phyloP scores from a whole-genome alignment of 30 jellyfish, hydroid and myxozoan genomes.

The Sanderia malayensis region DNA sequence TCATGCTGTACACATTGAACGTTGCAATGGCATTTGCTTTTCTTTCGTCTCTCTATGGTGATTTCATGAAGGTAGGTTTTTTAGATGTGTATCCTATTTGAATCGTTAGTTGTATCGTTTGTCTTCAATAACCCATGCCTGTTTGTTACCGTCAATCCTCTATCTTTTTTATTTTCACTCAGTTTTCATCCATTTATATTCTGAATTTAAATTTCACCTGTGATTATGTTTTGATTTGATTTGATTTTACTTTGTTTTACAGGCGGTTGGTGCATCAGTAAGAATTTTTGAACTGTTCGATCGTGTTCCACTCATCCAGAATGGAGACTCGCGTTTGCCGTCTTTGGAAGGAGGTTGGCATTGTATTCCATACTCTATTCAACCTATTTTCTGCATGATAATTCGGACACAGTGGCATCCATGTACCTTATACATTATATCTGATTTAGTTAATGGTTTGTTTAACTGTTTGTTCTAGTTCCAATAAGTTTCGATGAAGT shows the following conservation, averaged over 20 bases:
- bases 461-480: slow-evolving; percentile 62
- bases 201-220: too few species aligned
- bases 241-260: too few species aligned
- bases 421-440: too few species aligned
- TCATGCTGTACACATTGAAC: slow-evolving; percentile 82
- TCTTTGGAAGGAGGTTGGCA: slow-evolving; percentile 73
- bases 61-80: slow-evolving; percentile 92
- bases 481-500: slow-evolving; percentile 63
- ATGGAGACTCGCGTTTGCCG: slow-evolving; percentile 58
- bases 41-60: slow-evolving; percentile 89
- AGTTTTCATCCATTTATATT: too few species aligned
- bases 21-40: slow-evolving; percentile 99
- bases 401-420: too few species aligned
- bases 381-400: not conserved
- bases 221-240: too few species aligned
- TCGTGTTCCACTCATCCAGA: slow-evolving; percentile 54
- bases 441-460: too few species aligned
- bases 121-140: too few species aligned
- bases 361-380: not conserved
- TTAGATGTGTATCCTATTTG: too few species aligned
- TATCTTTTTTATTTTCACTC: too few species aligned
- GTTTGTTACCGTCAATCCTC: too few species aligned
- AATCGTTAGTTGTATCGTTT: too few species aligned
- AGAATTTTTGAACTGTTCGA: slow-evolving; percentile 89
- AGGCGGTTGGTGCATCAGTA: slow-evolving; percentile 98